These are phyloP conservation scores for Sarcophilus harrisii DNA, from an alignment of 2,797 vertebrate genomes.

Conservation along the genomic window DNA sequence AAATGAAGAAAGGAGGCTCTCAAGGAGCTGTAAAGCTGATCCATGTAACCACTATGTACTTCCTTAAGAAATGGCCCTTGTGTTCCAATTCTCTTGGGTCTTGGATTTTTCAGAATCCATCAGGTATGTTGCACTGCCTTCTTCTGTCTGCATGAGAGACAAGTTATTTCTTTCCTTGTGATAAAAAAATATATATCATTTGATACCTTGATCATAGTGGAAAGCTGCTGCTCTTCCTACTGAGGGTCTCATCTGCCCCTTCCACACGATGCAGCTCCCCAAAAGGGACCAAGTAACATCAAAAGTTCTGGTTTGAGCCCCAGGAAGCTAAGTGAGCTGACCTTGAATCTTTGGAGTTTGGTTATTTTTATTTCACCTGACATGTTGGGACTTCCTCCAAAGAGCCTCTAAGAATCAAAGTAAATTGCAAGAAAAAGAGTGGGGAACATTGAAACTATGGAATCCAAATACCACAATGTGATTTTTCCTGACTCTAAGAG, in stretches of 20 bases:
- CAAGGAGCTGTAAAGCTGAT: not conserved
- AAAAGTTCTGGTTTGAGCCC: constrained; percentile 79
- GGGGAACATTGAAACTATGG: constrained; percentile 51
- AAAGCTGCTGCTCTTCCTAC: constrained; percentile 61
- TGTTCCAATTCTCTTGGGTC: constrained; percentile 17
- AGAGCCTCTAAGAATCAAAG: constrained; percentile 73
- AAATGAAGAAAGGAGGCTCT: not conserved
- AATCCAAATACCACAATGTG: constrained; percentile 66
- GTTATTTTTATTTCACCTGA: constrained; percentile 73
- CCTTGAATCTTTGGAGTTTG: constrained; percentile 74
- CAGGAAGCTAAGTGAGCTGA: constrained; percentile 69
- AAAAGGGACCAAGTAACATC: constrained; percentile 67
- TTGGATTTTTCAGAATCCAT: constrained; percentile 76
- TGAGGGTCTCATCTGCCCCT: constrained; percentile 71
- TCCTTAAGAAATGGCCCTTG: not conserved
- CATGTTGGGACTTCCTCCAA: constrained; percentile 73
- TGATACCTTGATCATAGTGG: constrained; percentile 71
- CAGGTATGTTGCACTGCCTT: constrained; percentile 3
- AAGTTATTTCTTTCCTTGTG: constrained; percentile 46
- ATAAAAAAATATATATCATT: constrained; percentile 67
- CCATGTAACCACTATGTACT: not conserved
- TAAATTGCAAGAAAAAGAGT: constrained; percentile 76
- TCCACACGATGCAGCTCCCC: constrained; percentile 33
- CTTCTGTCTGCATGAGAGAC: constrained; percentile 48
- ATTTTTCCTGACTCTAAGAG: not conserved